Evolutionary conservation across 1,140 invertebrate genomes (phyloP), one percentile per base, ranked within the genome.

Genomic region (Leguminivora glycinivorella): DNA sequence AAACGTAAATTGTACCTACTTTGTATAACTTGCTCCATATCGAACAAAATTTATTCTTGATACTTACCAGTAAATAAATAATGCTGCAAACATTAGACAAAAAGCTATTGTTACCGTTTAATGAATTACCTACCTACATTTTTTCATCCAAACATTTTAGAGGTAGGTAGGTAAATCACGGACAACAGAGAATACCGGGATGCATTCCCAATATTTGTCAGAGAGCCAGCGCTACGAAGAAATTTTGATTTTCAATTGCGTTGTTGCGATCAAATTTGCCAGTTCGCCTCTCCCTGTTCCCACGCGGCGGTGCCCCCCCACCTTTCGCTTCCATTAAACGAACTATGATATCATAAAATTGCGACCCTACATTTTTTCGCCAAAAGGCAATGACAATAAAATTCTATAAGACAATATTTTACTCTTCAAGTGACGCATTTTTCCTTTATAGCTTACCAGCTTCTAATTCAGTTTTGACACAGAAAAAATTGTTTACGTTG

Each of bases 401-500:
- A 63, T 63, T 63, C 25, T 34, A 63, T 34, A 34, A 63, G 58
- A 63, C 58, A 34, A 63, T 63, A 63, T 63, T 63, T 63, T 31
- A 63, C 26, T 63, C 26, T 63, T 63, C 58, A 22, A 63, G 58
- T 63, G 58, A 17, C 58, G 25, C n/a, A 63, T 31, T 63, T 34
- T 63, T 19, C 58, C n/a, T 63, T 63, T 63, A 63, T 63, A 31
- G 58, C 58, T 80, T 83, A 43, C 26, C 75, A 14, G 81, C 68
- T 22, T 66, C 71, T 0, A 86, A 17, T 25, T 70, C 70, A 1
- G 70, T 29, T 22, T 78, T 31, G 5, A 83, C 70, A 69, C 87
- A 89, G 66, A 87, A 83, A 38, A 89, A 83, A 73, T 89, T 89
- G 66, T 79, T 80, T 5, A 69, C 47, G 47, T 83, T 80, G 43